Percentiles rank a stretch among this genome's conserved stretches.
These are phyloP conservation scores for Mus minutoides DNA, from an alignment of 2,797 vertebrate species.

Conservation along the genomic window DNA sequence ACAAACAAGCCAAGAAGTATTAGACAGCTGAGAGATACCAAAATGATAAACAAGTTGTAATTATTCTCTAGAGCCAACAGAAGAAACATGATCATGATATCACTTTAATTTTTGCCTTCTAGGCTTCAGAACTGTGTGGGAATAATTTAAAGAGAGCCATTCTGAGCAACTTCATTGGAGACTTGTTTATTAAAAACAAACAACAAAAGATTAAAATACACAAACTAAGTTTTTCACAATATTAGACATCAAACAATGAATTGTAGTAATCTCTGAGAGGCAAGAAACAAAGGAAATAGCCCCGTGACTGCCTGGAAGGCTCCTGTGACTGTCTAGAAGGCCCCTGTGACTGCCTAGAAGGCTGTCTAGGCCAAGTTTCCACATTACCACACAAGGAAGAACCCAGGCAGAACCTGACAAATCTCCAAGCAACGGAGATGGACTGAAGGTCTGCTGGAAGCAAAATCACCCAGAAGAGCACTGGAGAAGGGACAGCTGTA, in stretches of 20 bases:
- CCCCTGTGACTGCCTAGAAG: not conserved
- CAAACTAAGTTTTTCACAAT: conserved; percentile 1
- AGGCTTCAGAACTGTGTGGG: not conserved
- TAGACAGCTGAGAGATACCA: not conserved
- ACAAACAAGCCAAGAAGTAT: not conserved
- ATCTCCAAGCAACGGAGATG: not conserved
- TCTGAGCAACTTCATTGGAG: not conserved
- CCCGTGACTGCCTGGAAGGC: not conserved
- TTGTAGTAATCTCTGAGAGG: not conserved
- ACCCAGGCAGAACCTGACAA: not conserved
- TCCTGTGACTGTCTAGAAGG: not conserved
- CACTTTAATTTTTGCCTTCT: not conserved
- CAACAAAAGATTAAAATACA: not conserved
- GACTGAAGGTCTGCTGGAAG: not conserved
- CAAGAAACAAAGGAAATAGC: not conserved
- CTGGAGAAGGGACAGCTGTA: not conserved
- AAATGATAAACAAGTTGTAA: not conserved
- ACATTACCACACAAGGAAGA: not conserved
- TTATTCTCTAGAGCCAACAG: not conserved
- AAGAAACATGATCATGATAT: not conserved
- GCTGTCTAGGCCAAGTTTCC: not conserved
- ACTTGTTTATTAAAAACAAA: not conserved
- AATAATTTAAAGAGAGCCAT: not conserved
- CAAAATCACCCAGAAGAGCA: not conserved
- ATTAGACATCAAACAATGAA: not conserved